These are phyloP conservation scores for Allenopithecus nigroviridis DNA, from an alignment of 2,797 vertebrate species.

Conservation along the genomic window DNA sequence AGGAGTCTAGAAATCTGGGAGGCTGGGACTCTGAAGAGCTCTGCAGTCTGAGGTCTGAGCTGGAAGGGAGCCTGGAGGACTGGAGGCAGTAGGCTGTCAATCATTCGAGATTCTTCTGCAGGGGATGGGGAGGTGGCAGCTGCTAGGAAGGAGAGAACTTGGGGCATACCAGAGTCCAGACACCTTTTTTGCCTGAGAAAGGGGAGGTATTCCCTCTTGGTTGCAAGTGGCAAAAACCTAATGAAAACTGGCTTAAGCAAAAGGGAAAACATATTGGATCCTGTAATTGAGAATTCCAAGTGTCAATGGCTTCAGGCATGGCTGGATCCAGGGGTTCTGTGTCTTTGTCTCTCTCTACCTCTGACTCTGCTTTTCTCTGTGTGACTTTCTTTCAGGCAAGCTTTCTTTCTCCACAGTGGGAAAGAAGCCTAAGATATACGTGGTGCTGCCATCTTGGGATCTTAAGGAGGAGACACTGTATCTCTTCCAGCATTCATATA, in stretches of 20 bases:
- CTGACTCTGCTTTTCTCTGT: neutral
- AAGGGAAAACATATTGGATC: neutral
- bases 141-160: neutral
- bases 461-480: neutral
- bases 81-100: neutral
- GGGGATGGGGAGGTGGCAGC: neutral
- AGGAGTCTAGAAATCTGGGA: neutral
- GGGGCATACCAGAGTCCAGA: neutral
- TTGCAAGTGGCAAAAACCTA: neutral
- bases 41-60: neutral
- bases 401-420: neutral
- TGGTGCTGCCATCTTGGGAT: neutral
- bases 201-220: too few species aligned
- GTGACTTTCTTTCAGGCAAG: neutral
- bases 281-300: neutral
- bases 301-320: neutral
- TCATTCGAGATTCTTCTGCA: neutral
- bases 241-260: neutral
- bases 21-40: neutral
- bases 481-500: neutral
- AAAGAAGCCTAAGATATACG: neutral
- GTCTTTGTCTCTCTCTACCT: neutral
- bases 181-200: neutral
- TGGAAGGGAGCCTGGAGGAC: neutral
- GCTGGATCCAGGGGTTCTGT: neutral